Base-by-base conservation (phyloP, 2,113 vertebrate species). In the Thalassoma bifasciatum region DNA sequence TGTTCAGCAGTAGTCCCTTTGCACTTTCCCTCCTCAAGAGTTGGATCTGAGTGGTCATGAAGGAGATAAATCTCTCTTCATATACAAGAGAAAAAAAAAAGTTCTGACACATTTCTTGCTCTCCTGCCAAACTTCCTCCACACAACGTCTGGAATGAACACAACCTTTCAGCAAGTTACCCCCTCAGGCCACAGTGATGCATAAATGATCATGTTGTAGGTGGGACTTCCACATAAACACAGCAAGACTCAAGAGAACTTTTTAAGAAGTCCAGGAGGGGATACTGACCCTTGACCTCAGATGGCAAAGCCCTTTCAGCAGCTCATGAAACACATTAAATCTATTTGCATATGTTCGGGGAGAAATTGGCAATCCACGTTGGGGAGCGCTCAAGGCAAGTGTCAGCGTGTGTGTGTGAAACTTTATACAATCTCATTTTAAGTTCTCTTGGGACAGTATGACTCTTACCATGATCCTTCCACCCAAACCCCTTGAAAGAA, bases 291-390 rank as follows among this genome's bases (percentile, higher is more conserved):
- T 66, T 86, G 74, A 83, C 79, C 72, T 47, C 34, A 70, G 66
- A 69, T 77, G 60, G 70, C 70, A 83, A 82, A 71, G 46, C 38
- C 54, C 67, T 90, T 87, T 90, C 76, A 91, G 56, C 82, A 79
- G 83, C 73, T 86, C 26, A 62, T 83, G 69, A 61, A 63, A 66
- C 64, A 71, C 66, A 76, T 75, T 74, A 74, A 68, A 65, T 42
- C 23, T 23, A 77, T 78, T 73, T 75, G 77, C 42, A 82, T 30
- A 63, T 1, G 19, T 63, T 26, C 16, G 57, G 38, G n/a, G 59
- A 50, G 66, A 51, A 58, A 53, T 10, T 59, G 58, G 26, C 46
- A n/a, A 57, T n/a, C 23, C 65, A 74, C 19, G 77, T 72, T 69
- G 4, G 26, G 49, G 72, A 64, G 51, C 74, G 62, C 72, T 82